Evolutionary conservation across 2,113 vertebrate species (phyloP), one percentile per base, ranked within the genome.

Genomic region (Salminus brasiliensis): DNA sequence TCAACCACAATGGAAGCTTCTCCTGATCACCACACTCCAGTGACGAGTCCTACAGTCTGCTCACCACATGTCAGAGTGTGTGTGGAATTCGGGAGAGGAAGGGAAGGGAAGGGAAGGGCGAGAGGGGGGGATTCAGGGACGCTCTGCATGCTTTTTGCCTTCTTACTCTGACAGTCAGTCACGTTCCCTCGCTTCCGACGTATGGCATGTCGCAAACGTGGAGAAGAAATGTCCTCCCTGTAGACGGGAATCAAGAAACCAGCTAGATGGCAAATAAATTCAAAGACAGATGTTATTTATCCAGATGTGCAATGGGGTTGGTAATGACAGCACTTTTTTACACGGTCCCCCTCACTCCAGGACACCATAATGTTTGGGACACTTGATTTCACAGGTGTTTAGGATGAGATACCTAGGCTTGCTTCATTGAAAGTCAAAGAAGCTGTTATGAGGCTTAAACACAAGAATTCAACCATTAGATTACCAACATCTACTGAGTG

Each of bases 11-110:
- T 45, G 47, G n/a, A 41, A 41, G 29, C 32, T 15, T 57, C 15
- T 15, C 55, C 74, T 43, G 63, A 55, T 77, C 52, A 32, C 34
- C 52, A 39, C 47, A 45, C 63, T 45, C 23, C 76, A 15, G 15
- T 21, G 59, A 25, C 27, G 29, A 27, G 10, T 25, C 43, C 36
- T 3, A n/a, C 18, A 30, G 25, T 82, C 74, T 74, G 80, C 29
- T 39, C 21, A 39, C 81, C 75, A 78, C 81, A 83, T 78, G 81
- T 39, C 29, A 29, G 81, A 16, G n/a, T 45, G 23, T 23, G 52
- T 63, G 23, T 67, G 62, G 57, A 53, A 74, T 74, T 47, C 18
- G 53, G 60, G 27, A 59, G 49, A 67, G 70, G 36, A 74, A 80
- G 55, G 1, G 53, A 9, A 30, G 30, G 6, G 30, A 2, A 21